Conservation (phyloP, 2,797 vertebrate species). For the Takifugu rubripes region DNA sequence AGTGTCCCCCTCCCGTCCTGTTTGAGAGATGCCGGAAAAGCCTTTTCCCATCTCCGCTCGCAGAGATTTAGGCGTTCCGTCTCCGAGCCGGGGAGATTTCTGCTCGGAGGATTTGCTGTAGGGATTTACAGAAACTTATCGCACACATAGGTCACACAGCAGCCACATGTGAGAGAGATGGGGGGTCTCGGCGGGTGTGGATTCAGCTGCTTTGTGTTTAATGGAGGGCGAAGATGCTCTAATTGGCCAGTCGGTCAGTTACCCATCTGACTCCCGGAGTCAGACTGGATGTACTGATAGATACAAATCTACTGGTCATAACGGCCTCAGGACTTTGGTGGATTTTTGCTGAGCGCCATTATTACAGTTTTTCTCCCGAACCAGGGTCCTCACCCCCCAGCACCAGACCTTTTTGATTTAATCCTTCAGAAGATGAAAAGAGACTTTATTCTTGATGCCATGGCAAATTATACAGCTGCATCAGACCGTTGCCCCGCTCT, state of each 20-base stretch:
- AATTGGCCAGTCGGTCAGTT: background rate
- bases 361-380: too few species aligned
- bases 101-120: conserved; percentile 39
- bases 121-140: conserved; percentile 53
- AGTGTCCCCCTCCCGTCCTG: conserved; percentile 40
- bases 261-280: background rate
- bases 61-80: conserved; percentile 44
- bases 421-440: too few species aligned
- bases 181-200: conserved; percentile 14
- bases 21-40: conserved; percentile 49
- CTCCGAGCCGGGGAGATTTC: conserved; percentile 39
- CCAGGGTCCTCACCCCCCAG: too few species aligned
- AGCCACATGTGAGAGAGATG: conserved; percentile 26
- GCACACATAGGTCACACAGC: conserved; percentile 49
- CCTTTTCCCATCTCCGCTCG: conserved; percentile 49
- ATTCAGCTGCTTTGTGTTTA: conserved; percentile 10
- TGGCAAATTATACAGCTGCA: conserved; percentile 19
- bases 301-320: too few species aligned
- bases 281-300: background rate
- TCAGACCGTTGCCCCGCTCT: conserved; percentile 30
- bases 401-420: background rate
- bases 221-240: background rate
- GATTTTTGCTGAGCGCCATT: too few species aligned
- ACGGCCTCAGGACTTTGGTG: too few species aligned
- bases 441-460: background rate